Conservation (phyloP, 2,888 invertebrate species). For the Euzophera pinguis region DNA sequence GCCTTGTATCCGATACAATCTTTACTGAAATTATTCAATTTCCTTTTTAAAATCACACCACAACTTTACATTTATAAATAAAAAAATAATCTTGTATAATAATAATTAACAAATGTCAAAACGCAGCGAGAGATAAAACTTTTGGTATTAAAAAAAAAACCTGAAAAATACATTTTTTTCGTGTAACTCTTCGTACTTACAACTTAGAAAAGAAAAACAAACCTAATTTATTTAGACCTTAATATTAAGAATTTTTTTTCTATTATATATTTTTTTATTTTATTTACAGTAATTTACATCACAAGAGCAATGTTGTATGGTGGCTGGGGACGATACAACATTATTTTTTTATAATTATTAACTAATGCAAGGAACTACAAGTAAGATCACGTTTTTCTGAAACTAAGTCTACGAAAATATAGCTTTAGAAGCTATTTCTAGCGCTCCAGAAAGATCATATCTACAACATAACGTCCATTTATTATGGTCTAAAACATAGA, state of each 20-base stretch:
- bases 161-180: conserved; percentile 27
- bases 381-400: conserved; percentile 32
- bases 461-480: not conserved
- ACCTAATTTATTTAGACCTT: conserved; percentile 52
- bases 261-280: conserved; percentile 39
- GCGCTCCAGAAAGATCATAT: not conserved
- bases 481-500: not conserved
- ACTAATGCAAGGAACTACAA: conserved; percentile 50
- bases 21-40: conserved; percentile 22
- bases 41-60: conserved; percentile 51
- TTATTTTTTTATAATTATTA: conserved; percentile 27
- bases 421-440: not conserved
- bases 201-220: conserved; percentile 47
- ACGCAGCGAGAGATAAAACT: conserved; percentile 37
- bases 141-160: conserved; percentile 24
- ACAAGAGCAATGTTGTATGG: conserved; percentile 60
- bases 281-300: conserved; percentile 80
- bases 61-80: conserved; percentile 60
- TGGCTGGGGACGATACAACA: conserved; percentile 41
- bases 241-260: conserved; percentile 43
- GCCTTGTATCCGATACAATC: conserved; percentile 12
- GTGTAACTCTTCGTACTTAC: conserved; percentile 60
- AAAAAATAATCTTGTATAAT: conserved; percentile 57
- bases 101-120: conserved; percentile 60
- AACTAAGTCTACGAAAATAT: conserved; percentile 14